Base-by-base conservation (phyloP, 2,888 invertebrate genomes). In the Dolomedes plantarius region DNA sequence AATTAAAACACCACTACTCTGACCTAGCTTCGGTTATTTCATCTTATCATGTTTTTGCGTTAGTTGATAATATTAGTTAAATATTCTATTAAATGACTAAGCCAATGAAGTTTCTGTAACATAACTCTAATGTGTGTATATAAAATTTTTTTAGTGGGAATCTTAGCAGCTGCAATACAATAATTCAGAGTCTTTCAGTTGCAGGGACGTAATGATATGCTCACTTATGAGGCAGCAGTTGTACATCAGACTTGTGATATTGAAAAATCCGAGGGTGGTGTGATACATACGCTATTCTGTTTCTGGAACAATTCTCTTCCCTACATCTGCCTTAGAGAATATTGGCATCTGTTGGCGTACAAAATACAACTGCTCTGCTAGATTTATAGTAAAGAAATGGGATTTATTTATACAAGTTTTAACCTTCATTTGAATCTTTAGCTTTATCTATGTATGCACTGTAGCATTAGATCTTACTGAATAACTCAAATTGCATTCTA, bases 361-460 rank as follows among this genome's bases (percentile, higher is more conserved):
- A 80, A 80, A 80, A 80, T 50, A 80, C 31, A 74, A 79, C 64
- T 74, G 80, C 39, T 81, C 67, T 74, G 73, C 73, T 81, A 81
- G 56, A 74, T 27, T 74, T 62, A 50, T 82, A 75, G 71, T 50
- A 39, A 65, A 75, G 62, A 56, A 28, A 81, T 29, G 29, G 68
- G 36, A 75, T 82, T 83, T 85, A 85, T 85, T 85, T 85, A 85
- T 77, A 71, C 83, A 85, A 85, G 83, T 65, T 46, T 77, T 46
- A 31, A 29, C 69, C 69, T 69, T 69, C 69, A 41, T 69, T 32
- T 56, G 31, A 71, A 56, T 67, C 67, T 36, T 69, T 69, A 65
- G 73, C 73, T 80, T 62, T 65, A 73, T 80, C 74, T 69, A 69
- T 73, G 73, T 73, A 81, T 68, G 80, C 74, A 81, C 74, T 50